Base-by-base conservation (phyloP, 1,140 invertebrate genomes). In the Armadillidium nasatum region DNA sequence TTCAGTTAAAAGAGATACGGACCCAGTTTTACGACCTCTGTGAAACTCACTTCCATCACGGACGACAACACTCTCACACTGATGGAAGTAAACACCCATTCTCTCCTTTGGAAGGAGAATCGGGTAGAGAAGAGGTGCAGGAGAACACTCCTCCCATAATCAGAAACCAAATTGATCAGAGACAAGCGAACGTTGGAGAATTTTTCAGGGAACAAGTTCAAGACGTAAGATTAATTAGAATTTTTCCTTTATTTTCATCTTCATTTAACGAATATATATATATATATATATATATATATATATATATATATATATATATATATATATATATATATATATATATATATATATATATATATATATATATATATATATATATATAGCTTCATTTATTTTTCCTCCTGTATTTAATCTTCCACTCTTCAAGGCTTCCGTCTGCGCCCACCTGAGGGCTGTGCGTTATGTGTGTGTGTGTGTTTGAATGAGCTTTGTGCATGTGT, bases 161-260 rank as follows among this genome's bases (percentile, higher is more conserved):
- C 15, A 86, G 92, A 60, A 95, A 95, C 85, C 92, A 91, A 83
- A 91, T 96, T 50, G 93, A 95, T 86, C 88, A 90, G 44, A 87
- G 95, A 33, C 92, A 92, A 82, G 92, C 91, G 23, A 90, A 89
- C 9, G 89, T 90, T 68, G 93, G 93, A 60, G 88, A 91, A 83
- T 85, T 95, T 78, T 87, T 94, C 4, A 86, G 93, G 0, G 94
- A 88, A 83, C 90, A 89, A 84, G 92, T 97, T 72, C 88, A 83
- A 13, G 81, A 84, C 19, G 82, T 78, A 67, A 78, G 73, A 44
- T 73, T 43, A 66, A 7, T 21, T 43, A 68, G 15, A 74, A 33
- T 68, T 72, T 19, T 73, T 76, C 71, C 66, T 33, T 72, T 74
- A 44, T 73, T 60, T 23, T n/a, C n/a, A n/a, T n/a, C n/a, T n/a